Conservation (phyloP, 2,797 vertebrate genomes). For the Anguilla megastoma region DNA sequence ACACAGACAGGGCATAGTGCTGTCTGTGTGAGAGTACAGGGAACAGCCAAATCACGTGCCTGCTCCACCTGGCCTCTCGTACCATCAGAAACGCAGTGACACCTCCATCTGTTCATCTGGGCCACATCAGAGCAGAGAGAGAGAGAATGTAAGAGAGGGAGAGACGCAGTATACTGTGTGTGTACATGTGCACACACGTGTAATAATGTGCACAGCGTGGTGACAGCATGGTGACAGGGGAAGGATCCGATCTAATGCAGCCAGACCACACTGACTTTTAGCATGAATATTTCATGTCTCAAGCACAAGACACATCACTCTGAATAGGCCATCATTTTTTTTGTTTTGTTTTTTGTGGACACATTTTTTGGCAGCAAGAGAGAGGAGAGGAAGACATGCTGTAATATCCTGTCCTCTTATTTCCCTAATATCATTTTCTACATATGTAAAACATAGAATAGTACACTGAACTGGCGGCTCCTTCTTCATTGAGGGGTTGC, state of each 20-base stretch:
- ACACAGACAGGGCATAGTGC: background rate
- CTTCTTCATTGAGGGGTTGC: background rate
- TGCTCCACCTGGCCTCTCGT: background rate
- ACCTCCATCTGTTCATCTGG: constrained; percentile 32
- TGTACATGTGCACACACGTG: background rate
- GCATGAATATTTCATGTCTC: background rate
- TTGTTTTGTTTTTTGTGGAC: too few relatives aligned
- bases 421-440: background rate
- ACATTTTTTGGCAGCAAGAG: background rate
- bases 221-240: background rate
- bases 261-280: background rate
- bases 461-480: background rate
- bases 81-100: constrained; percentile 15
- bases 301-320: background rate
- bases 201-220: background rate
- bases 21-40: background rate
- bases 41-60: background rate
- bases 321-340: background rate
- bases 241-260: background rate
- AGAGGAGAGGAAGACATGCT: background rate
- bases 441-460: background rate
- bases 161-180: background rate
- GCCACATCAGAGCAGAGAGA: constrained; percentile 2
- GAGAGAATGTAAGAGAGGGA: background rate
- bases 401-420: background rate